Conservation (phyloP, 2,888 invertebrate genomes). For the Strigamia crassipes region DNA sequence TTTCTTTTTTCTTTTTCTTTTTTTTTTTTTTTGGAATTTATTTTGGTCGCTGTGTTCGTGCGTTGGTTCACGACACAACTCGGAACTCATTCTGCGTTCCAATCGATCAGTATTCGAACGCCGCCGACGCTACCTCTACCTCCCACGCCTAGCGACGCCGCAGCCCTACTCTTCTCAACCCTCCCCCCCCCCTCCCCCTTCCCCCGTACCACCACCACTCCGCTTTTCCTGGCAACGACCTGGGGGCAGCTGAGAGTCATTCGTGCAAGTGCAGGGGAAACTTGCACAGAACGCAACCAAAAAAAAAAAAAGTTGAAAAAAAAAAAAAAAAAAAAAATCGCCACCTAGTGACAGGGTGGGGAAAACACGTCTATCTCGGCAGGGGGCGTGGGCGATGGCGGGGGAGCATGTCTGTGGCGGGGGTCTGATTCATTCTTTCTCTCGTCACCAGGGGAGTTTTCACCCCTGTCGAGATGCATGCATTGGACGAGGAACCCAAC, state of each 20-base stretch:
- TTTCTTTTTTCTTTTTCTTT: background rate
- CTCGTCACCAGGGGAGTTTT: constrained; percentile 23
- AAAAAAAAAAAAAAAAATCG: background rate
- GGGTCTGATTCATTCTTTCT: constrained; percentile 22
- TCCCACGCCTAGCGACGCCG: background rate
- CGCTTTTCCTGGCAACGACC: constrained; percentile 14
- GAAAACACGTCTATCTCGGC: constrained; percentile 22
- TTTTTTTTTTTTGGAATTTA: background rate
- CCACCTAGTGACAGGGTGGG: constrained; percentile 21
- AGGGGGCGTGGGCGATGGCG: constrained; percentile 1
- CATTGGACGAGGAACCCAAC: background rate
- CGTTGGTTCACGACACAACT: constrained; percentile 21
- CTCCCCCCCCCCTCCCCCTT: no score
- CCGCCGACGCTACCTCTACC: constrained; percentile 10
- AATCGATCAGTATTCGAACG: constrained; percentile 43
- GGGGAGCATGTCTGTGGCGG: background rate
- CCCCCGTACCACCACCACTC: background rate
- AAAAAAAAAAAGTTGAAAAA: background rate
- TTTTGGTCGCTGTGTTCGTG: background rate
- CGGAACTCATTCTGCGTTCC: constrained; percentile 33
- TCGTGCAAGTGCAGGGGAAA: background rate
- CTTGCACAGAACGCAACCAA: no score
- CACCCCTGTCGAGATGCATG: constrained; percentile 1
- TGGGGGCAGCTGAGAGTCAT: constrained; percentile 10
- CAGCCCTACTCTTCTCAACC: background rate